Base-by-base conservation (phyloP, 2,113 vertebrate genomes). In the Saguinus midas region DNA sequence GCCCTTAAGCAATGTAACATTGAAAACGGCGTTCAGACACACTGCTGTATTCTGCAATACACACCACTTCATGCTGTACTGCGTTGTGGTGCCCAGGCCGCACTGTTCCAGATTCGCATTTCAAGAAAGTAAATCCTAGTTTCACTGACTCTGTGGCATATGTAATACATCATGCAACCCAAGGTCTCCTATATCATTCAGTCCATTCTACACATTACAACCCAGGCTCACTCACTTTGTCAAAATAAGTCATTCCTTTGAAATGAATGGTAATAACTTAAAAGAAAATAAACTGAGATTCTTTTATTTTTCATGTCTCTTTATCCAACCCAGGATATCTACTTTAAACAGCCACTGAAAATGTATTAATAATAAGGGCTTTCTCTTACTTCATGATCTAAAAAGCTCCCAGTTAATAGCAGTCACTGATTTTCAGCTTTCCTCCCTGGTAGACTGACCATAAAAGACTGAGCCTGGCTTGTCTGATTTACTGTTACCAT, bases 81-180 rank as follows among this genome's bases (percentile, higher is more conserved):
- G 7, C 8, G 66, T 32, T 87, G 8, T 70, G 73, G 83, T 43
- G 91, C 48, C 79, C 50, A 45, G 91, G 23, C 0, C 76, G 94
- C 57, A 10, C 78, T 95, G 57, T 85, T 98, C 82, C 4, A 48
- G 37, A 95, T 97, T 96, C 95, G 29, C 32, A 95, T 96, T 97
- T 98, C 78, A 91, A 82, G 96, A 98, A 97, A 98, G 96, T 96
- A 98, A 98, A 98, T 96, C 64, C 58, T 97, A 78, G 96, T 92
- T 94, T 98, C 97, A 87, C 87, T 91, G 95, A 70, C 89, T 93
- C 78, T 11, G n/a, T 58, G 83, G 90, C 48, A 72, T 72, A 40
- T 76, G 82, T 85, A 94, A 95, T 79, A 55, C 58, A 90, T 91
- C 82, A 95, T 50, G 48, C 83, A 97, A 68, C 48, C 87, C 2